Conservation (phyloP, 2,888 invertebrate genomes). For the Tipula confusa region DNA sequence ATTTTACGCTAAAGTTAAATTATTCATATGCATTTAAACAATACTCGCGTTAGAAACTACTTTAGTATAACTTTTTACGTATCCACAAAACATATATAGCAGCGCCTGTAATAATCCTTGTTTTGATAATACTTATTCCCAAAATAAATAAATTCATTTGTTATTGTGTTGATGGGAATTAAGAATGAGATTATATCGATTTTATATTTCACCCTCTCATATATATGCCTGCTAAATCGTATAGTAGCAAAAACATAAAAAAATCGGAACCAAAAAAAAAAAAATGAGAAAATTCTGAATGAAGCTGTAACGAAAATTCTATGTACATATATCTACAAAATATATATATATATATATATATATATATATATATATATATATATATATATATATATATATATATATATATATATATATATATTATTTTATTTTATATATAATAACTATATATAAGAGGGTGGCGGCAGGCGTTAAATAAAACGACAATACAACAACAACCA, state of each 20-base stretch:
- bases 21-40: neutral
- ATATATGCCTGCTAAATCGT: neutral
- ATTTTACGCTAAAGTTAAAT: neutral
- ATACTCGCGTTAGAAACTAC: neutral
- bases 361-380: neutral
- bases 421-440: too few relatives aligned
- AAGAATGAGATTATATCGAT: conserved; percentile 25
- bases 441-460: neutral
- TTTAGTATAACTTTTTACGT: neutral
- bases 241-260: neutral
- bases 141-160: neutral
- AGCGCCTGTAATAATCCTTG: neutral
- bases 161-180: neutral
- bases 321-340: neutral
- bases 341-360: neutral
- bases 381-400: too few relatives aligned
- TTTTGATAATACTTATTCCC: neutral
- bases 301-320: neutral
- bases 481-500: neutral
- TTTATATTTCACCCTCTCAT: neutral
- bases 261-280: neutral
- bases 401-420: too few relatives aligned
- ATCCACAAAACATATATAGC: neutral
- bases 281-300: neutral
- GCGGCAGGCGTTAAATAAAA: conserved; percentile 10